Evolutionary conservation across 1,140 invertebrate genomes (phyloP).

Genomic region (Zaprionus inermis): DNA sequence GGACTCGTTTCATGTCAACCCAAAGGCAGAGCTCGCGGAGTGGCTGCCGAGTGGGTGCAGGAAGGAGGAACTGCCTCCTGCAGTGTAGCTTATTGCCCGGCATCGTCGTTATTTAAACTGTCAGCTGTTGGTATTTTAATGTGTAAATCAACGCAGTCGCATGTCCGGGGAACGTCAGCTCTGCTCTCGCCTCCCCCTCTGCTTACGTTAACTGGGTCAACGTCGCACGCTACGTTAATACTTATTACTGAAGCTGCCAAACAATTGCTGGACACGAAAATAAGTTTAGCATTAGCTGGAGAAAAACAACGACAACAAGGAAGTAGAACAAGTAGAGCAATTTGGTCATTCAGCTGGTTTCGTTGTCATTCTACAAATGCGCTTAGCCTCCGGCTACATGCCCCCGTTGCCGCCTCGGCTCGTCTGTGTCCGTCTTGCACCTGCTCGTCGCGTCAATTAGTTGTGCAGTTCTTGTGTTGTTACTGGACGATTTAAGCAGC

Average conservation of each 20-base stretch:
- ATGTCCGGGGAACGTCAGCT: conserved; percentile 1
- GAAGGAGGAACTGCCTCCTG: neutral
- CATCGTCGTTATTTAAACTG: conserved; percentile 56
- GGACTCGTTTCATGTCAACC: neutral
- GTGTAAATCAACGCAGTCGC: conserved; percentile 61
- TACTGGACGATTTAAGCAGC: conserved; percentile 61
- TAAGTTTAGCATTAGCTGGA: conserved; percentile 19
- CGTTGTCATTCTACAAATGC: conserved; percentile 11
- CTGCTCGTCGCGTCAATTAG: conserved; percentile 65
- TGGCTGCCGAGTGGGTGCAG: neutral
- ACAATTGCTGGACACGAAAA: conserved; percentile 3
- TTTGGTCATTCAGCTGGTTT: conserved; percentile 26
- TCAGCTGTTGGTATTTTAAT: conserved; percentile 69
- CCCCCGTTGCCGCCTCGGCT: neutral
- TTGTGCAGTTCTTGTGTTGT: conserved; percentile 45
- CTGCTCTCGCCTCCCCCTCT: neutral
- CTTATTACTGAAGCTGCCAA: conserved; percentile 23
- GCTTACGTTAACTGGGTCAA: conserved; percentile 48
- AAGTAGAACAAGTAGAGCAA: neutral
- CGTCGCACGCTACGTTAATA: conserved; percentile 51
- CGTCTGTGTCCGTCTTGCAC: neutral
- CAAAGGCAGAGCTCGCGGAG: neutral
- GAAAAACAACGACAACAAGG: neutral
- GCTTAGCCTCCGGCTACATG: conserved; percentile 13
- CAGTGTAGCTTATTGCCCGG: conserved; percentile 13